Evolutionary conservation across 2,113 vertebrate genomes (phyloP).

Genomic region (Hemicordylus capensis): DNA sequence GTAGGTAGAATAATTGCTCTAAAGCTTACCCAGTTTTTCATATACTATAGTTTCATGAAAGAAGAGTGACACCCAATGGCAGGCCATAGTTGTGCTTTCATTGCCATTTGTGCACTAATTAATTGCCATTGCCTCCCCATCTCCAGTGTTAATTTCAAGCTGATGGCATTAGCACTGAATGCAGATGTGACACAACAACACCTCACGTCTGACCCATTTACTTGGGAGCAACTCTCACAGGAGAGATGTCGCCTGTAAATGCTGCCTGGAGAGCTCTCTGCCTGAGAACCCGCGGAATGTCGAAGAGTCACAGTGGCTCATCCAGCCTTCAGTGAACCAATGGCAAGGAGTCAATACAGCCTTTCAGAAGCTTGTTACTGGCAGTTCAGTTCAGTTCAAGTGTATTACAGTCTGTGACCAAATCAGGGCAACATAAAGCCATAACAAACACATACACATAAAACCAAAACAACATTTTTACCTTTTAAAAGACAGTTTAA

Average conservation of each 20-base stretch:
- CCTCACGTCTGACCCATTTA: background rate
- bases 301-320: background rate
- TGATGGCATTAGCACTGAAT: background rate
- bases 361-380: background rate
- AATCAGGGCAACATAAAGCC: too few species aligned
- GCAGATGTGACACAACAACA: background rate
- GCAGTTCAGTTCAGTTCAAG: too few species aligned
- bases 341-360: background rate
- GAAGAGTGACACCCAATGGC: slow-evolving; percentile 67
- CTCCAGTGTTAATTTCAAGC: background rate
- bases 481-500: too few species aligned
- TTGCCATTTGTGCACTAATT: background rate
- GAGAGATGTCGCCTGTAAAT: background rate
- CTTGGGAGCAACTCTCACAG: background rate
- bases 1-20: too few species aligned
- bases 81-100: slow-evolving; percentile 8
- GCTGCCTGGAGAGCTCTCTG: background rate
- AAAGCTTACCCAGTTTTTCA: background rate
- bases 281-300: background rate
- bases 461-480: too few species aligned
- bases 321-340: background rate
- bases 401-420: too few species aligned
- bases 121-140: rapidly evolving
- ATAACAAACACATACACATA: too few species aligned
- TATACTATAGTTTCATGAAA: background rate